Base-by-base conservation (phyloP, 1,140 invertebrate genomes). In the Bombus vancouverensis region DNA sequence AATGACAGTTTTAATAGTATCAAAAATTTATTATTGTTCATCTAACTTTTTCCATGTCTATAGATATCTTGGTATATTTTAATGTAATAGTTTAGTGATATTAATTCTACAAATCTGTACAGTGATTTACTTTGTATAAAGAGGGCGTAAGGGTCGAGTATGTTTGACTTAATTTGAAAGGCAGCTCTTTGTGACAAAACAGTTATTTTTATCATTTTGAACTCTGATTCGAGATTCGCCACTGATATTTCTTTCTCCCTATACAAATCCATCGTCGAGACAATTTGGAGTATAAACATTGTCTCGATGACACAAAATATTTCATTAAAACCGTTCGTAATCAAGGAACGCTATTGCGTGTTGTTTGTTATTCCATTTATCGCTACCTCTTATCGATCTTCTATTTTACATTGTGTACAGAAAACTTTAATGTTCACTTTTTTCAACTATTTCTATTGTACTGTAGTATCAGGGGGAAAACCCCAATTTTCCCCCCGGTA, bases 81-180 rank as follows among this genome's bases (percentile, higher is more conserved):
- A 28, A 28, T 13, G 12, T 15, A 28, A 25, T 70, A 39, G 1
- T 28, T 37, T 18, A 12, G 68, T 12, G 9, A 39, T 18, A 25
- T 70, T 70, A 37, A 25, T 70, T 25, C n/a, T 34, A 10, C 34
- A 70, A 18, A 25, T 42, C 12, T 53, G 15, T 6, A 25, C 5
- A 42, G 22, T 71, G 34, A 18, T 28, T 66, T 68, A 15, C 39
- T 75, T 65, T 3, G 15, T 39, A n/a, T 13, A 70, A 47, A 32
- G n/a, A 53, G 22, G 9, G 18, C 28, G 8, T 22, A 32, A 66
- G 42, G 76, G 53, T 85, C 68, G 32, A 39, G 57, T 4, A 53
- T 25, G 57, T 85, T 85, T 53, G 32, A 85, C 72, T 81, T 75
- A 81, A 85, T 86, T 59, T 74, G 71, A 75, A 82, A 82, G 78